These are phyloP conservation scores for Aptenodytes patagonicus DNA, from an alignment of 2,113 vertebrate genomes.

Conservation along the genomic window DNA sequence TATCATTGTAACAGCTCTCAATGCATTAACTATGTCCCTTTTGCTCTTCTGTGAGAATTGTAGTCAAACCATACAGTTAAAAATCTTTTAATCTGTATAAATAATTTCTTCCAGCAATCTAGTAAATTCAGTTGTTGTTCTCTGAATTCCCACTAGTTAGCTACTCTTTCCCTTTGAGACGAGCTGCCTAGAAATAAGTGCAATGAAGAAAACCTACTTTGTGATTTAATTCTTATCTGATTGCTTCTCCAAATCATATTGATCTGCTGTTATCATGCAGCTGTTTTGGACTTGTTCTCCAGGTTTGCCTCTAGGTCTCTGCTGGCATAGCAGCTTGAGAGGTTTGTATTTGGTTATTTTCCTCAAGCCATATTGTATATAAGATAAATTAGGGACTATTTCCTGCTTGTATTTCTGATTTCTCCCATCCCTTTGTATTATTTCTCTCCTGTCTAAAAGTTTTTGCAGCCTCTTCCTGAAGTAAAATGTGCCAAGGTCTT, in stretches of 20 bases:
- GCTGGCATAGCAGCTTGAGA: background rate
- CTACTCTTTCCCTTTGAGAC: background rate
- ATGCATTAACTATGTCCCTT: constrained; percentile 1
- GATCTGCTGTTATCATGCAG: background rate
- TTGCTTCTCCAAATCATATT: constrained; percentile 22
- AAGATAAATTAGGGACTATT: background rate
- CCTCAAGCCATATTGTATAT: background rate
- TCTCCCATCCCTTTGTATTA: background rate
- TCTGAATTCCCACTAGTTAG: constrained; percentile 26
- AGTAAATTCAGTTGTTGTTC: constrained; percentile 9
- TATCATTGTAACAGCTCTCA: background rate
- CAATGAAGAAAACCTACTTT: constrained; percentile 19
- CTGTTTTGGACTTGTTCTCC: background rate
- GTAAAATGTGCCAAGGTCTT: background rate
- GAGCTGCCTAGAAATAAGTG: constrained; percentile 26
- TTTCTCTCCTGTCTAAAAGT: background rate
- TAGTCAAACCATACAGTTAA: background rate
- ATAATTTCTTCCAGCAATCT: constrained; percentile 47
- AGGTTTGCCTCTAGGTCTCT: background rate
- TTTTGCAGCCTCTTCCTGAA: background rate
- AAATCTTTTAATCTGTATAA: constrained; percentile 56
- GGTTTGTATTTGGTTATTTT: constrained; percentile 2
- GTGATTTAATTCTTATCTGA: constrained; percentile 19
- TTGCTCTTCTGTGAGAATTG: constrained; percentile 8
- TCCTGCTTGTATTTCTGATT: background rate